Base-by-base conservation (phyloP, 2,797 vertebrate genomes). In the Gadopsis bispinosus region DNA sequence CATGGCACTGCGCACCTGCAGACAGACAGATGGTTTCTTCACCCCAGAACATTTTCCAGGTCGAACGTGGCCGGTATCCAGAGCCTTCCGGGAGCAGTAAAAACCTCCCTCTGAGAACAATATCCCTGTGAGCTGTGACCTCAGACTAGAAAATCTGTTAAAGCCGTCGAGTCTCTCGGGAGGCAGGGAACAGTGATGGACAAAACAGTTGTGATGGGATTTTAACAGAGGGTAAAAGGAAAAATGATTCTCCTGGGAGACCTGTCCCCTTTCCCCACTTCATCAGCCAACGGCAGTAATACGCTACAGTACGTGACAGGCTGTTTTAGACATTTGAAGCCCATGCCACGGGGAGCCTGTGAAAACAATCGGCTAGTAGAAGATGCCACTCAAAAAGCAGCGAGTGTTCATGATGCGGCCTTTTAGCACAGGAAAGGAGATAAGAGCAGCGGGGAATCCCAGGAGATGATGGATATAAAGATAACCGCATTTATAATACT, bases 181-280 rank as follows among this genome's bases (percentile, higher is more conserved):
- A 67, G 47, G 75, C 71, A 67, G 70, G 77, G 77, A 79, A 76
- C 22, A 14, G n/a, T 78, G 79, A 91, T 68, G 56, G 83, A 91
- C 85, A 79, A 83, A 92, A 66, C 71, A 77, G 77, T 59, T 26
- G 22, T 51, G 53, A 85, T 64, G 58, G 54, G 72, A 77, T 66
- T 87, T 85, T 56, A 76, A 81, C 45, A 33, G 26, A 71, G 45
- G 41, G 53, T 3, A 20, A 47, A n/a, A 7, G 55, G 39, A 76
- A 81, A 76, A 81, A 48, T 0, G 3, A 84, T 45, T 76, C 43
- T 60, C 75, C 75, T 67, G 47, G 83, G 85, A 88, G 88, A 80
- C 53, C 8, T 55, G n/a, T 51, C 45, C 58, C 58, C 12, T 70
- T 59, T 80, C 56, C n/a, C 22, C 65, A 75, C 60, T 31, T 79